phyloP scores from a whole-genome alignment of 2,797 vertebrate genomes.

The Hapalemur alaotrensis region DNA sequence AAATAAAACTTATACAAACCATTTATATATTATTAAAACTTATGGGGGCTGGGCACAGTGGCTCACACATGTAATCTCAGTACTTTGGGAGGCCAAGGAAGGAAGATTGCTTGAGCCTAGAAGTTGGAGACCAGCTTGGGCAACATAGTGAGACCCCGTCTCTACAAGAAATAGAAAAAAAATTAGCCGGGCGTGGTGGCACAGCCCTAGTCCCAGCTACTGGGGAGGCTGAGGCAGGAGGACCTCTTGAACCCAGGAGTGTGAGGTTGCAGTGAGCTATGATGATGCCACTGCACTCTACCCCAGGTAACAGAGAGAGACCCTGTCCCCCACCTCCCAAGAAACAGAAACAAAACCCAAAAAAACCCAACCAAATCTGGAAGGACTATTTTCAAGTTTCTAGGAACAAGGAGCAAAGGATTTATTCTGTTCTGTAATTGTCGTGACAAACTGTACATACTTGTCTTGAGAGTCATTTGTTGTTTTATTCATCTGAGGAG shows the following conservation, averaged over 20 bases:
- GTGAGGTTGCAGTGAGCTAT: neutral
- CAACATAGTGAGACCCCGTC: neutral
- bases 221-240: neutral
- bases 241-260: neutral
- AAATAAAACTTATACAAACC: neutral
- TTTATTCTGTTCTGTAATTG: neutral
- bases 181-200: neutral
- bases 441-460: neutral
- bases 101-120: neutral
- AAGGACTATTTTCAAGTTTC: neutral
- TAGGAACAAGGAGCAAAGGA: neutral
- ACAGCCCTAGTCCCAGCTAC: neutral
- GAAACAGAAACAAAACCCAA: too few species aligned
- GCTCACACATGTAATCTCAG: too few species aligned
- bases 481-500: neutral
- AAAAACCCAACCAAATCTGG: neutral
- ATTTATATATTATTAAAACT: neutral
- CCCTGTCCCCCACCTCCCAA: accelerated
- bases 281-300: neutral
- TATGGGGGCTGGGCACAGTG: neutral
- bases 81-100: neutral
- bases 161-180: neutral
- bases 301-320: too few species aligned
- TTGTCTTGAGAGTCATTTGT: neutral
- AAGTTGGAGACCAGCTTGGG: neutral